Evolutionary conservation across 2,113 vertebrate species (phyloP), one percentile per base, ranked within the genome.

Genomic region (Poeciliopsis prolifica): DNA sequence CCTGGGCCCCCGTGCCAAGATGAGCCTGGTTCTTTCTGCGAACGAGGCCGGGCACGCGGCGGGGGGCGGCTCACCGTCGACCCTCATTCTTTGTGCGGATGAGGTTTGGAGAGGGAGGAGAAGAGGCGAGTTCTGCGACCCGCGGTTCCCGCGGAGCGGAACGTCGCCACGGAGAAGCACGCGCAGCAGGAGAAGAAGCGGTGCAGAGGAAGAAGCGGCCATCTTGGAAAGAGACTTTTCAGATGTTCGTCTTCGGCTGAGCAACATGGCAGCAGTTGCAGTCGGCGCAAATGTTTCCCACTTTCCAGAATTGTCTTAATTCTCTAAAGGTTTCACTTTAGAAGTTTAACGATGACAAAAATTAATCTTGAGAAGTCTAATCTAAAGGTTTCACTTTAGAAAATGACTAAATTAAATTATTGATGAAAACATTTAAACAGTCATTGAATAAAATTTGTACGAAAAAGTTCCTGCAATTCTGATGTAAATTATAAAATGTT

Each of bases 21-120:
- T 92, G 92, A 85, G 84, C 87, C 90, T 88, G 89, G 84, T 94
- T 94, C 93, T 94, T 94, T 94, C 74, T 94, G 93, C 93, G 94
- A 94, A 92, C 70, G 93, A 89, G 92, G 91, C 91, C 92, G 58
- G 93, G 92, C 58, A 92, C 93, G 92, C 89, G 86, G 87, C 94
- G 54, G 88, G 91, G 51, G 89, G 89, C 88, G 92, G 92, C 91
- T 58, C 90, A n/a, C 8, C 51, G 86, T 91, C 84, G 93, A 92
- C 94, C 93, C 94, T 94, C 94, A 95, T 95, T 94, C 93, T 94
- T 94, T 94, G 93, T 95, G 94, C 86, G 94, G 94, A 95, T 95
- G 94, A 94, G 94, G 94, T 95, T 93, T 95, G 94, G 94, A 94
- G 92, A 94, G 92, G 80, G 92, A 94, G 93, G 92, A 94, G 92